phyloP scores from a whole-genome alignment of 2,888 invertebrate genomes.

The Cosmia trapezina region DNA sequence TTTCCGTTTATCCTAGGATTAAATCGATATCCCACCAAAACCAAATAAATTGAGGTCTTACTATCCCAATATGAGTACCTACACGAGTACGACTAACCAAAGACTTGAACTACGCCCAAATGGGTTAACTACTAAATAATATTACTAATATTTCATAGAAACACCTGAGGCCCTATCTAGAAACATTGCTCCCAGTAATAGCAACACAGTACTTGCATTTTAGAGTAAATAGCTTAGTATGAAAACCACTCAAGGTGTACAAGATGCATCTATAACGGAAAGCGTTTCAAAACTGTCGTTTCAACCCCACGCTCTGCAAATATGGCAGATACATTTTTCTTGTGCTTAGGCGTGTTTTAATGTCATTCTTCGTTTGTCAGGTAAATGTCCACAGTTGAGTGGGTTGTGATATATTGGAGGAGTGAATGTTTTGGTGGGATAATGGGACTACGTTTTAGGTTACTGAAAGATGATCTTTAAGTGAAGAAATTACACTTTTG shows the following conservation, averaged over 20 bases:
- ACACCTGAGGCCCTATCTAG: slow-evolving; percentile 9
- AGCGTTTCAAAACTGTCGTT: slow-evolving; percentile 29
- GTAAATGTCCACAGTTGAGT: slow-evolving; percentile 47
- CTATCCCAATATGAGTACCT: too few relatives aligned
- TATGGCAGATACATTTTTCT: slow-evolving; percentile 51
- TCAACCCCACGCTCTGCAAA: slow-evolving; percentile 49
- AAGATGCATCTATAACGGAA: slow-evolving; percentile 25
- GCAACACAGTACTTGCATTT: slow-evolving; percentile 14
- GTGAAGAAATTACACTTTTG: not conserved
- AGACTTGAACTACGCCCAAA: not conserved
- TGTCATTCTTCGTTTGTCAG: slow-evolving; percentile 30
- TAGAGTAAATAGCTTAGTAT: slow-evolving; percentile 8
- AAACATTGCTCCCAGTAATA: not conserved
- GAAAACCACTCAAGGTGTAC: slow-evolving; percentile 20
- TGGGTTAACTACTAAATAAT: not conserved
- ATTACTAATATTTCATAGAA: slow-evolving; percentile 9
- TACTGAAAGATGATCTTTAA: slow-evolving; percentile 6
- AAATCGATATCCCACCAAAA: not conserved
- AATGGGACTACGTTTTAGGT: slow-evolving; percentile 3
- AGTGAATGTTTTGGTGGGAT: slow-evolving; percentile 13
- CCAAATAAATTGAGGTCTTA: not conserved
- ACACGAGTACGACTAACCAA: not conserved
- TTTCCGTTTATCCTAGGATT: not conserved
- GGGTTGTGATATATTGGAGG: slow-evolving; percentile 39
- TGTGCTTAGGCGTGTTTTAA: slow-evolving; percentile 30